Percentiles rank a stretch among this genome's conserved stretches.
These are phyloP conservation scores for Panurus biarmicus DNA, from an alignment of 2,113 vertebrate genomes.

Conservation along the genomic window DNA sequence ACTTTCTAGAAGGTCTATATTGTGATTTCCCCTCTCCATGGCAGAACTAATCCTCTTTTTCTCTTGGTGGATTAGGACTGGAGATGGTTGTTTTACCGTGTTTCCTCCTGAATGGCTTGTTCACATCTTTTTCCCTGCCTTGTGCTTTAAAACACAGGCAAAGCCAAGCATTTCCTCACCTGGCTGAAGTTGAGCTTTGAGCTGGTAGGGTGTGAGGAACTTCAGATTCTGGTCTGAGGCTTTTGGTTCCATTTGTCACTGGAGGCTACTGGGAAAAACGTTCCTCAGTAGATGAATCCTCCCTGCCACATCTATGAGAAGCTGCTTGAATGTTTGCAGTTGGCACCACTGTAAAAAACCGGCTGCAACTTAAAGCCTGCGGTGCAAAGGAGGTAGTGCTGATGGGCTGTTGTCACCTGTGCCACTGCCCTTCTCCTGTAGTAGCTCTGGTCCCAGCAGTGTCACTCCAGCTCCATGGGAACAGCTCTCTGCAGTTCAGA, in stretches of 20 bases:
- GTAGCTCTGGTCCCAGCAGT: background rate
- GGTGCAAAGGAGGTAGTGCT: fast-evolving
- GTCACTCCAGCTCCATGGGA: background rate
- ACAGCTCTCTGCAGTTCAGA: background rate
- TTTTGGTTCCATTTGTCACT: background rate
- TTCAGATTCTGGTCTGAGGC: background rate
- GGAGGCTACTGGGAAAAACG: fast-evolving
- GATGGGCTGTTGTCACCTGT: background rate
- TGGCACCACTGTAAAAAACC: fast-evolving
- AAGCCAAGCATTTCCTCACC: background rate
- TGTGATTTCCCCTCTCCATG: background rate
- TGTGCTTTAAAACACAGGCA: background rate
- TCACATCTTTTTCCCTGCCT: background rate
- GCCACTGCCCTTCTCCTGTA: background rate
- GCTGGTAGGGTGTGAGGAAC: background rate
- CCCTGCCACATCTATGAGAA: background rate
- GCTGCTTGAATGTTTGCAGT: background rate
- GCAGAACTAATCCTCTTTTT: background rate
- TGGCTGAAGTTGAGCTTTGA: background rate
- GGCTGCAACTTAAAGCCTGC: background rate
- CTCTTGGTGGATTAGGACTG: background rate
- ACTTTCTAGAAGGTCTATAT: background rate
- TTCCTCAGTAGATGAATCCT: background rate
- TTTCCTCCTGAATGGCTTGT: background rate
- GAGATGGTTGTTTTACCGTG: background rate